phyloP scores from a whole-genome alignment of 2,113 vertebrate species.

The Ifrita kowaldi region DNA sequence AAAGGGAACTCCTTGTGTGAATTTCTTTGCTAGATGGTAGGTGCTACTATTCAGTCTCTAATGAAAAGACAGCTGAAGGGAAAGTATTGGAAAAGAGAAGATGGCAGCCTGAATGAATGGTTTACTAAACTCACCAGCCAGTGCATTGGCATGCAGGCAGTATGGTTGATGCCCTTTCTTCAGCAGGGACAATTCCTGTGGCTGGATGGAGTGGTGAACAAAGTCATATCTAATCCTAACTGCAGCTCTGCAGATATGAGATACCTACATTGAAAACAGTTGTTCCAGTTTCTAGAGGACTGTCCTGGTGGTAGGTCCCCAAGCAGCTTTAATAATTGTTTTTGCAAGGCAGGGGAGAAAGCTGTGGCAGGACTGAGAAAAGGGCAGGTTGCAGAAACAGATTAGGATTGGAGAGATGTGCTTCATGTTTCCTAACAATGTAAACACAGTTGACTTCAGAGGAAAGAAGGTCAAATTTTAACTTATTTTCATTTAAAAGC shows the following conservation, averaged over 20 bases:
- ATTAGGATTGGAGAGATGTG: not conserved
- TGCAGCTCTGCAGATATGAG: not conserved
- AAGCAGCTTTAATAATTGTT: not conserved
- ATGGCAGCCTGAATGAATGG: not conserved
- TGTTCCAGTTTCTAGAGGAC: not conserved
- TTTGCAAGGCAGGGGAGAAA: not conserved
- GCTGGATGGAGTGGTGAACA: not conserved
- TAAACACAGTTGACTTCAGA: not conserved
- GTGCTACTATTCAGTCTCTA: not conserved
- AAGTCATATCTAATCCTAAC: not conserved
- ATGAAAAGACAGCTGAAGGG: conserved; percentile 6
- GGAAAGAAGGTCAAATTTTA: not conserved
- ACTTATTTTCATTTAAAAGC: not conserved
- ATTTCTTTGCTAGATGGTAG: conserved; percentile 7
- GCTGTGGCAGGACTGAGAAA: not conserved
- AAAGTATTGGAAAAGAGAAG: not conserved
- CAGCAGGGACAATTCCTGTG: not conserved
- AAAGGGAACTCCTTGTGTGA: not conserved
- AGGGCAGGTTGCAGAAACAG: not conserved
- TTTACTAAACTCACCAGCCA: not conserved
- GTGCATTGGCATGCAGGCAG: not conserved
- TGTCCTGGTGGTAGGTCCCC: not conserved
- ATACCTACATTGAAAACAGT: not conserved
- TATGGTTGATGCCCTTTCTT: not conserved
- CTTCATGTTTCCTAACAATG: not conserved